Base-by-base conservation (phyloP, 1,140 invertebrate species). In the Drosophila elegans region DNA sequence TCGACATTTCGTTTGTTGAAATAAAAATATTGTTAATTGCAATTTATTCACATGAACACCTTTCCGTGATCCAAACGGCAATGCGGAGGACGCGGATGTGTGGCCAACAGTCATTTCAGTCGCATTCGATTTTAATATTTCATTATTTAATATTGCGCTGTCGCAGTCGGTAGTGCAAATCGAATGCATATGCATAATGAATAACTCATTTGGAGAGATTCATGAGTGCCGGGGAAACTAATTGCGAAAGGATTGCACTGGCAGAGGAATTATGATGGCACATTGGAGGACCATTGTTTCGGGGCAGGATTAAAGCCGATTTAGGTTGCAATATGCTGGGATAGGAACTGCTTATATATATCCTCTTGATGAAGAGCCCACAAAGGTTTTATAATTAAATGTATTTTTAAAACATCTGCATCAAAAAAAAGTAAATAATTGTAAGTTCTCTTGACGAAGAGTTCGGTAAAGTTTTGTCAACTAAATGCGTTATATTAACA, bases 21-120 rank as follows among this genome's bases (percentile, higher is more conserved):
- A 90, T 88, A 91, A 91, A 91, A 90, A 90, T 91, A 90, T 90
- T 83, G 88, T 90, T 90, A 90, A 90, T 90, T 90, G 86, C 86
- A 90, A 90, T 90, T 90, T 84, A 89, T 90, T 90, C 86, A 90
- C 86, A 88, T 90, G 86, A 90, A 90, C 86, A 90, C 86, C 86
- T 90, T 68, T 53, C 41, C 39, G 48, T 27, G 44, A 36, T 45
- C 34, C 59, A n/a, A 51, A 45, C 16, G n/a, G n/a, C n/a, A 16
- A 34, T 7, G 13, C 2, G 16, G 11, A 29, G 48, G 4, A 4
- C 45, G 45, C 5, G 25, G 45, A 62, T 7, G 29, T 7, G 38
- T 5, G 21, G 51, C 25, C 55, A 55, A 34, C 27, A 41, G 51
- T 73, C 53, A 57, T 55, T 78, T 64, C 62, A 54, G 60, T 64